Conservation (phyloP, 2,113 vertebrate species). For the Thunnus maccoyii region DNA sequence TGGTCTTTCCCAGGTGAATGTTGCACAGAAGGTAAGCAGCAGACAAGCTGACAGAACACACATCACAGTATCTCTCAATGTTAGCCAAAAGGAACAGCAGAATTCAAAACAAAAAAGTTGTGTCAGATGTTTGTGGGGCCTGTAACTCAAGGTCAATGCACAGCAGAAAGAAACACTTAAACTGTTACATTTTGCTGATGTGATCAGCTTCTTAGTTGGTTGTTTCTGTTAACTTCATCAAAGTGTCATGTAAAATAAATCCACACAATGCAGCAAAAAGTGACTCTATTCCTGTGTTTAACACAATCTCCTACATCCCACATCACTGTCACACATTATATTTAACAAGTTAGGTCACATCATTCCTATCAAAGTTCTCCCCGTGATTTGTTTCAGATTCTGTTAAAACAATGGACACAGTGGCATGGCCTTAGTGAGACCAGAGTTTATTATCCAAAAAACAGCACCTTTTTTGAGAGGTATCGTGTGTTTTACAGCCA, state of each 20-base stretch:
- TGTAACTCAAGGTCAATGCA: conserved; percentile 32
- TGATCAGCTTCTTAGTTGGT: background rate
- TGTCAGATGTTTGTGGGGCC: conserved; percentile 44
- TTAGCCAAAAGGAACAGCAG: conserved; percentile 34
- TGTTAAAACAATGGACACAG: no score
- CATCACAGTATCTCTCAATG: conserved; percentile 51
- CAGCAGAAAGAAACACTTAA: conserved; percentile 12
- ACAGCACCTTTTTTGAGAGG: no score
- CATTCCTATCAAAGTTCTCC: no score
- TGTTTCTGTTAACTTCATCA: background rate
- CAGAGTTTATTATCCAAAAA: no score
- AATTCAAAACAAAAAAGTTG: conserved; percentile 60
- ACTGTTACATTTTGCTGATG: conserved; percentile 13
- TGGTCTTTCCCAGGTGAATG: conserved; percentile 59
- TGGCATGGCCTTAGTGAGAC: no score
- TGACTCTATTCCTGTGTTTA: no score
- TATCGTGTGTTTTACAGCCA: background rate
- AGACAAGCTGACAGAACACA: conserved; percentile 64
- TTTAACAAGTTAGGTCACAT: no score
- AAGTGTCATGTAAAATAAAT: background rate
- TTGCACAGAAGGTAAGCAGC: conserved; percentile 35
- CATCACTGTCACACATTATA: no score
- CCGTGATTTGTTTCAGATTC: no score
- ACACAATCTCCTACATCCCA: no score
- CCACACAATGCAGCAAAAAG: background rate